Evolutionary conservation across 2,797 vertebrate genomes (phyloP).

Genomic region (Gymnodraco acuticeps): DNA sequence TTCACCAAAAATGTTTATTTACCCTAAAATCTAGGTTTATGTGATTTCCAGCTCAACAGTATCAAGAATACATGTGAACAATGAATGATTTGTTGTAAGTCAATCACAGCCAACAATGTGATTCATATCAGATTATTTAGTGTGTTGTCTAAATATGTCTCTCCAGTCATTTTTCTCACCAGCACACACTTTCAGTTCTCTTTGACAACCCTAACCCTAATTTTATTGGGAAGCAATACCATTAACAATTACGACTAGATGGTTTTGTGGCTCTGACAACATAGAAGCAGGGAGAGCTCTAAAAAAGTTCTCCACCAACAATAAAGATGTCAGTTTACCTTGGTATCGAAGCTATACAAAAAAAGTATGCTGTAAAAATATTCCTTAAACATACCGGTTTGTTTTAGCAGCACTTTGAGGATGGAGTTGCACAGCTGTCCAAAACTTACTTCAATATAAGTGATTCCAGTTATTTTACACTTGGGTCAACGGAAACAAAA

Average conservation of each 20-base stretch:
- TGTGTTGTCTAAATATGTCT: not conserved
- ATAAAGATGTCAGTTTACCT: not conserved
- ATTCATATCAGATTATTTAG: not conserved
- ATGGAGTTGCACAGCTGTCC: not conserved
- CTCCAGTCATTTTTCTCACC: not conserved
- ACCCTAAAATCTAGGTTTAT: not conserved
- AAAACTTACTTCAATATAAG: not conserved
- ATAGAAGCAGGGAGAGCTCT: not conserved
- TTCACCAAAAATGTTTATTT: not conserved
- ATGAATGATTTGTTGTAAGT: not conserved
- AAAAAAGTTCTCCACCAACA: not conserved
- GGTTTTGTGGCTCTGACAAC: not conserved
- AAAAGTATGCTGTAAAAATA: too few species aligned
- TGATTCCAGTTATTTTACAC: not conserved
- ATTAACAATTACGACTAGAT: not conserved
- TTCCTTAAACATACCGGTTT: too few species aligned
- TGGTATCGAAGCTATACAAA: not conserved
- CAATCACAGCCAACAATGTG: not conserved
- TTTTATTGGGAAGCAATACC: too few species aligned
- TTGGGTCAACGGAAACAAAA: not conserved
- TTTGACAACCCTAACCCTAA: not conserved
- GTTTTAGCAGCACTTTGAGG: not conserved
- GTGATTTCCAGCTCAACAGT: not conserved
- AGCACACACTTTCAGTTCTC: not conserved
- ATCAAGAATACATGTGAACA: not conserved